Evolutionary conservation across 2,888 invertebrate species (phyloP), one percentile per base, ranked within the genome.

Genomic region (Graphium colonna): DNA sequence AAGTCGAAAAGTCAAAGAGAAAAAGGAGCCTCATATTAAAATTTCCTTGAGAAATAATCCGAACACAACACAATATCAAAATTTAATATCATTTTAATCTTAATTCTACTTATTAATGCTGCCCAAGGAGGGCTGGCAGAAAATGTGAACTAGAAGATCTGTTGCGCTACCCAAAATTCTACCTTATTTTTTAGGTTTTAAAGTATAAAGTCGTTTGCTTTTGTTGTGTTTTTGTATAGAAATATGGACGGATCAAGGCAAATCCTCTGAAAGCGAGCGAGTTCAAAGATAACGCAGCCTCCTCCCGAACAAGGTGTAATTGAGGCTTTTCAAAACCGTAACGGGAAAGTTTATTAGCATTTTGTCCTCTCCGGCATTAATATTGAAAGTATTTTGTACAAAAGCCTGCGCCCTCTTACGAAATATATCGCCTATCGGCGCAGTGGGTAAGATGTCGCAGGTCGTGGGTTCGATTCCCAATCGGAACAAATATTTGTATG

Each of bases 71-170:
- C 85, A 88, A 89, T 87, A 86, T 88, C 82, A 88, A 87, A 88
- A 87, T 88, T 88, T 89, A 88, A 89, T 89, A 89, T 88, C 80
- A 85, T 87, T 87, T 85, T 89, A 88, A 88, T 88, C 88, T 88
- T 87, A 87, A 87, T 87, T 81, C 85, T 80, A 71, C 85, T 88
- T 88, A 86, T 87, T 87, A 88, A 84, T 80, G 79, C 77, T 78
- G 70, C 75, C 82, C 73, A 75, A 82, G 80, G 79, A 82, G 82
- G 83, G 82, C 72, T 71, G 47, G 52, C 59, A 63, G 65, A 63
- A 69, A 75, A 71, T 72, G 70, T 70, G 68, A 68, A 65, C 69
- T 74, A 51, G 49, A 49, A 26, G 12, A 9, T 16, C 8, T 1
- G 8, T n/a, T n/a, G 12, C 13, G 13, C 7, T 51, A 52, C 28